Percentiles rank a stretch among this genome's conserved stretches.
Conservation (phyloP, 2,888 invertebrate genomes). For the Ectemnius lituratus region DNA sequence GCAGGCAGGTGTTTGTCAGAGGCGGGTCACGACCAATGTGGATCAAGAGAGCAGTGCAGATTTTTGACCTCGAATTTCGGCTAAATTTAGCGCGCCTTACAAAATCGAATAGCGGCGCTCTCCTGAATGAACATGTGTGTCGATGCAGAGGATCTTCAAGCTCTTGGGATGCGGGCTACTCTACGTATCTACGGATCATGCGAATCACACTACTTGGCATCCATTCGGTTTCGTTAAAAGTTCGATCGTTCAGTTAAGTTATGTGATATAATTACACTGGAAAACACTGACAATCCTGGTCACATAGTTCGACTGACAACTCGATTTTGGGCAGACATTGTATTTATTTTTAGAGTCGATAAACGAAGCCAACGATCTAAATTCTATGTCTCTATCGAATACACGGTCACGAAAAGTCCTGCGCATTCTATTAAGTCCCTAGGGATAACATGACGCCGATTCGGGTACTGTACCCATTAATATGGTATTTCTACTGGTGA, state of each 20-base stretch:
- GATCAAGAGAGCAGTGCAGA: slow-evolving; percentile 63
- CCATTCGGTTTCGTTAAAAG: not conserved
- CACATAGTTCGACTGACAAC: not conserved
- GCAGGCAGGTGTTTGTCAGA: slow-evolving; percentile 30
- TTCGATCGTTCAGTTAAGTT: slow-evolving; percentile 1
- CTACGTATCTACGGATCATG: slow-evolving; percentile 16
- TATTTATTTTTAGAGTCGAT: slow-evolving; percentile 22
- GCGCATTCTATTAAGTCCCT: not conserved
- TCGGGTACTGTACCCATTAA: too few relatives aligned
- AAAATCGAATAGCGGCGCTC: slow-evolving; percentile 44
- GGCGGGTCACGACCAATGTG: slow-evolving; percentile 58
- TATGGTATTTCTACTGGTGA: too few relatives aligned
- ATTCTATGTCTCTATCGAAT: slow-evolving; percentile 6
- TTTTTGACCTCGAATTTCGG: slow-evolving; percentile 68
- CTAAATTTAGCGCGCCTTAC: slow-evolving; percentile 68
- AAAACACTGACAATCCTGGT: not conserved
- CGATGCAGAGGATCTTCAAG: slow-evolving; percentile 29
- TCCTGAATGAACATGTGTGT: slow-evolving; percentile 40
- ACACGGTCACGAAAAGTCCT: slow-evolving; percentile 8
- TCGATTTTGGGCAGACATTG: slow-evolving; percentile 1
- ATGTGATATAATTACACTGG: not conserved
- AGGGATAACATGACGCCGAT: not conserved
- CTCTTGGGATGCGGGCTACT: slow-evolving; percentile 7
- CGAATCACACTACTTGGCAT: slow-evolving; percentile 12
- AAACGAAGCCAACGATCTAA: slow-evolving; percentile 19